Evolutionary conservation across 2,888 invertebrate species (phyloP), one percentile per base, ranked within the genome.

Genomic region (Cryptophagus acutangulus): DNA sequence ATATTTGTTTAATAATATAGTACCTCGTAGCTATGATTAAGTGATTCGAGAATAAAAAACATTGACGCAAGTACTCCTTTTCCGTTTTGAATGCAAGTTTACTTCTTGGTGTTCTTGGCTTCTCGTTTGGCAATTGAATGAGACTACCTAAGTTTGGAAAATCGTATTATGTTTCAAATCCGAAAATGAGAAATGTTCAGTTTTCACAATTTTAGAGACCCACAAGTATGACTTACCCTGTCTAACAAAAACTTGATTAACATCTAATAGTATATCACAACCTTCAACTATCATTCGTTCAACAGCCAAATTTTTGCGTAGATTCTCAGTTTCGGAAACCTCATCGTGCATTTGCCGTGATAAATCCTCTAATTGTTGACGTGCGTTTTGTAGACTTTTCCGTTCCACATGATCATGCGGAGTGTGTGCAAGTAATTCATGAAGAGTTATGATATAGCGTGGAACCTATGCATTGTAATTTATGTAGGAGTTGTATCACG

Each of bases 211-310:
- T n/a, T n/a, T n/a, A n/a, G 5, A 6, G n/a, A 26, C n/a, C 12
- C n/a, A 20, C 9, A 8, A 26, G 3, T 87, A 67, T 1, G 4
- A 13, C 5, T 31, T 31, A 31, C 31, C 31, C 81, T 93, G 91
- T 51, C 92, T 75, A 26, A 92, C 90, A 70, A 92, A 92, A 17
- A 92, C 89, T 74, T 93, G 92, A 69, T 91, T 92, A 14, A 92
- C 91, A 61, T 93, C 92, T 36, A 93, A 73, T 29, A 93, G 73
- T 57, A 93, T 91, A 63, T 93, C 92, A 68, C 92, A 93, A 10
- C 92, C 92, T 65, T 92, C 92, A 2, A 91, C 85, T 47, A 93
- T 92, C 90, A 92, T 92, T 33, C 92, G 74, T 68, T 93, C 92
- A 17, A 93, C 88, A 0, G 92, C 87, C 52, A 93, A 71, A 65